A percentile compares a stretch with the other conserved stretches of the same genome.
These are phyloP conservation scores for Leptinotarsa lineolata DNA, from an alignment of 1,140 invertebrate species.

Conservation along the genomic window DNA sequence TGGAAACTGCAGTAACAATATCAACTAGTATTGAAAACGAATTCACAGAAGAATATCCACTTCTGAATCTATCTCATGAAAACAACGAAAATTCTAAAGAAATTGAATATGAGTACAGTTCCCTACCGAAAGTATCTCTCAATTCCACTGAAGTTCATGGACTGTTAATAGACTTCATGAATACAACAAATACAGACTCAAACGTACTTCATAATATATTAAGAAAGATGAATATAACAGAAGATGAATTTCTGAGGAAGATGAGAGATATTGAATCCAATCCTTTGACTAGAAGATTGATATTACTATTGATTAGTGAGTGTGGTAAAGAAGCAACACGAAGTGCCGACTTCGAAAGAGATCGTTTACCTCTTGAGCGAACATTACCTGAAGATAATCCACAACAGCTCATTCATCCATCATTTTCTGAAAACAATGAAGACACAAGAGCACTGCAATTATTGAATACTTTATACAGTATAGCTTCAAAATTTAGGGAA, in stretches of 20 bases:
- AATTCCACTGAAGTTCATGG: conserved; percentile 53
- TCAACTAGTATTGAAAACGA: conserved; percentile 24
- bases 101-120: conserved; percentile 48
- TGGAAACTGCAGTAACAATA: conserved; percentile 52
- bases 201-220: conserved; percentile 64
- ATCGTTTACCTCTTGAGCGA: conserved; percentile 15
- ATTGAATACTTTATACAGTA: conserved; percentile 78
- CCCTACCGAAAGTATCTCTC: conserved; percentile 45
- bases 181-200: conserved; percentile 42
- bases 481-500: conserved; percentile 75
- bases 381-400: background rate
- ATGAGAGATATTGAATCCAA: conserved; percentile 81
- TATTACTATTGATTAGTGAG: conserved; percentile 75
- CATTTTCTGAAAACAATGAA: conserved; percentile 58
- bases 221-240: conserved; percentile 73
- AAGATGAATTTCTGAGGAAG: conserved; percentile 71
- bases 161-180: conserved; percentile 53
- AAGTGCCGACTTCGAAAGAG: conserved; percentile 68
- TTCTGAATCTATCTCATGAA: conserved; percentile 4
- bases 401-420: background rate
- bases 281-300: conserved; percentile 72
- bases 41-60: conserved; percentile 25
- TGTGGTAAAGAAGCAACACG: conserved; percentile 70
- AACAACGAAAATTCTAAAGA: conserved; percentile 21
- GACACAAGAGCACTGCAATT: conserved; percentile 79